Evolutionary conservation across 2,797 vertebrate species (phyloP), one percentile per base, ranked within the genome.

Genomic region (Sciurus carolinensis): DNA sequence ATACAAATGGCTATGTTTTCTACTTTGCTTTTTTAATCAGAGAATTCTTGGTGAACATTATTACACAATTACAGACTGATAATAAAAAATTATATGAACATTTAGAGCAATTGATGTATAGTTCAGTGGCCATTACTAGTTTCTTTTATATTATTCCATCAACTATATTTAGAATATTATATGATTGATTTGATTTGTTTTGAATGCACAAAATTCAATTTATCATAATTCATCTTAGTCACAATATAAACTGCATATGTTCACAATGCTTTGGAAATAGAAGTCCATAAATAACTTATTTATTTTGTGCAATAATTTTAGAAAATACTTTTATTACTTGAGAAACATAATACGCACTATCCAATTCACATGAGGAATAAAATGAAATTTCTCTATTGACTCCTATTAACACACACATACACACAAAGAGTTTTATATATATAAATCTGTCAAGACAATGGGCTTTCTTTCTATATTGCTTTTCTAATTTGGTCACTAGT

Each of bases 271-370:
- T 66, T 89, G 5, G 76, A 9, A 52, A 44, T 57, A 88, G 11
- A 75, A 66, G 20, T 8, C 22, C 36, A 54, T 14, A 24, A 64
- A 69, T 64, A 62, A 81, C 42, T 89, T 75, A 64, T 18, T 76
- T 73, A 11, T 39, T 92, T 88, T 75, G 11, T 67, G 17, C 47
- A 76, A 95, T 20, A 90, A 93, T 77, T 87, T 85, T 88, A 52
- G 80, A 62, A 50, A 62, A 66, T 54, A 82, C 3, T 66, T 77
- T 77, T 71, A 54, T 86, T 18, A 69, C 64, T 69, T 77, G 22
- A 62, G 18, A 33, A 84, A 62, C 66, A 52, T 39, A 76, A 77
- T 57, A 69, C 9, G 62, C 3, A 18, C 73, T 42, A 92, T 95
- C 17, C 22, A 88, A 59, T 71, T 42, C 1, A 54, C 77, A 9